These are phyloP conservation scores for Pseudotriccus pelzelni DNA, from an alignment of 2,797 vertebrate species.

Conservation along the genomic window DNA sequence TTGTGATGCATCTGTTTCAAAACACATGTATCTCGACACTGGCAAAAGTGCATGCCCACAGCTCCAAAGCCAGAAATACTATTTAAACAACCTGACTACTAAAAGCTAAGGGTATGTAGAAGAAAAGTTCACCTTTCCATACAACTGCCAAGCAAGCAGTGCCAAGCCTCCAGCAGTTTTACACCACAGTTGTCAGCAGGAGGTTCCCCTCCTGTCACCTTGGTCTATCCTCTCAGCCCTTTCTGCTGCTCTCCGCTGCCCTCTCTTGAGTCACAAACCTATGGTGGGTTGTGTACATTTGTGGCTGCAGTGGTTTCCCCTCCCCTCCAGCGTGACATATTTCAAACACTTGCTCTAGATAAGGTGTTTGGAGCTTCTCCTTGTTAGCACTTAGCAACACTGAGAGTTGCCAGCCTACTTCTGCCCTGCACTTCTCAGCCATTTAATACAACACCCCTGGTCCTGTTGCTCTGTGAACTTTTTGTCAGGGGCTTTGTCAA, in stretches of 20 bases:
- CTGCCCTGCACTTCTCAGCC: background rate
- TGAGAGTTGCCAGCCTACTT: background rate
- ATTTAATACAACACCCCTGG: background rate
- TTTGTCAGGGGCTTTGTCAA: background rate
- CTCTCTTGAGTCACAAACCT: background rate
- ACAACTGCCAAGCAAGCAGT: background rate
- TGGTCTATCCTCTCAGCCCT: background rate
- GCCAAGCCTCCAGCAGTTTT: background rate
- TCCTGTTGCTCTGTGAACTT: background rate
- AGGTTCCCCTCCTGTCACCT: background rate
- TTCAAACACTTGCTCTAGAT: slow-evolving; percentile 24
- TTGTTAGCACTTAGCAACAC: background rate
- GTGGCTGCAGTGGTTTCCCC: slow-evolving; percentile 17
- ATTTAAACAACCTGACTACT: background rate
- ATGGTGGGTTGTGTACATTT: background rate
- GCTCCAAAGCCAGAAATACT: background rate
- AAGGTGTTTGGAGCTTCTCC: background rate
- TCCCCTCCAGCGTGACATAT: background rate
- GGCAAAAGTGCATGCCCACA: background rate
- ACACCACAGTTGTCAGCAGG: background rate
- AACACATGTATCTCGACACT: background rate
- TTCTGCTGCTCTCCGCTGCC: background rate
- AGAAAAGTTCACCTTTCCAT: background rate
- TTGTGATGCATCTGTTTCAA: background rate
- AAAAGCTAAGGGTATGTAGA: background rate